phyloP scores from a whole-genome alignment of 1,140 invertebrate genomes.

The Trypoxylus dichotomus region DNA sequence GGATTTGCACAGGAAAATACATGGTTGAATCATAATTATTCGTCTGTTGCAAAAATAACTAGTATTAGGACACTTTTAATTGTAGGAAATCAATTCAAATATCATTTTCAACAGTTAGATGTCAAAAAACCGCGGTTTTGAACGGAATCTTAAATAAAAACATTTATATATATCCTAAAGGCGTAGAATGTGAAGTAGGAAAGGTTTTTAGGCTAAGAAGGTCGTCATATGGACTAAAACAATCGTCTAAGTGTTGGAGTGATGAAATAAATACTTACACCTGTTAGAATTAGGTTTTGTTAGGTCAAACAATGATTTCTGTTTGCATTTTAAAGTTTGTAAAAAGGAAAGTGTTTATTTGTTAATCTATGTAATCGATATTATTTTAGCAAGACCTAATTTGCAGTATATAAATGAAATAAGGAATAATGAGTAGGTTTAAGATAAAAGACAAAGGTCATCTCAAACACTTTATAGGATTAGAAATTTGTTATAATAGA shows the following conservation, averaged over 20 bases:
- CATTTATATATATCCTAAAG: slow-evolving; percentile 50
- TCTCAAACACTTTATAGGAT: slow-evolving; percentile 6
- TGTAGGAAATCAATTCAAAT: slow-evolving; percentile 30
- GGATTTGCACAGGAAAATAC: slow-evolving; percentile 33
- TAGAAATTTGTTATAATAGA: slow-evolving; percentile 27
- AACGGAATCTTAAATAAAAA: slow-evolving; percentile 49
- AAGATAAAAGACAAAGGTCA: slow-evolving; percentile 25
- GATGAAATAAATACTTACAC: slow-evolving; percentile 41
- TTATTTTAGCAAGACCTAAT: too few relatives aligned
- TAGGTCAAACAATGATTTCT: too few relatives aligned
- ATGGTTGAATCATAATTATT: slow-evolving; percentile 31
- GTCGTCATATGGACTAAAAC: slow-evolving; percentile 38
- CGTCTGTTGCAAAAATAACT: slow-evolving; percentile 35
- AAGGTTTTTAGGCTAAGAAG: slow-evolving; percentile 41
- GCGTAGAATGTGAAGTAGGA: slow-evolving; percentile 34
- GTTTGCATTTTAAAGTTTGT: too few relatives aligned
- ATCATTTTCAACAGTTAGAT: slow-evolving; percentile 49
- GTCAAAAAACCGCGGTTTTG: slow-evolving; percentile 52
- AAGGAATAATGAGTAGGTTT: background rate
- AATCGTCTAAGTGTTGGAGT: too few relatives aligned
- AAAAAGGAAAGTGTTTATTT: too few relatives aligned
- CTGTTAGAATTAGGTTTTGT: background rate
- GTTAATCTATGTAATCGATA: too few relatives aligned
- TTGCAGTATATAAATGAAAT: background rate
- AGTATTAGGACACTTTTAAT: slow-evolving; percentile 36